Base-by-base conservation (phyloP, 53 echinoderm and acorn worm genomes). In the Holothuria leucospilota region DNA sequence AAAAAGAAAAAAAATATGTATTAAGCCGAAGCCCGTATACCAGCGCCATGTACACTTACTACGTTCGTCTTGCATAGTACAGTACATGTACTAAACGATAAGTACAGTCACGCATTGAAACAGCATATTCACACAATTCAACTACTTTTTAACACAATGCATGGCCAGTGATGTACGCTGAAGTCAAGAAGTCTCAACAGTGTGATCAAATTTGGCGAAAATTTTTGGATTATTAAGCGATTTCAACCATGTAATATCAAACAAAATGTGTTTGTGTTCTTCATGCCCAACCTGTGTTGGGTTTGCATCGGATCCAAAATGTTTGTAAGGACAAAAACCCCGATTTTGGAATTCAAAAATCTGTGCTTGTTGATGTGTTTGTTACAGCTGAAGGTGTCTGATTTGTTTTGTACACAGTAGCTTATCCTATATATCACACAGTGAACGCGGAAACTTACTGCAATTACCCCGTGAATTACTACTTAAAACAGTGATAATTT, bases 131-230 rank as follows among this genome's bases (percentile, higher is more conserved):
- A 46, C 8, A 11, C 46, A 4, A 46, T 5, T 4, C 8, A 8
- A 56, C 56, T 4, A 18, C 1, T 56, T 13, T 3, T 56, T 56
- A 56, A 56, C 56, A 56, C 56, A 56, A 56, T 56, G 56, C 56
- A 56, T 56, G 56, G 56, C 8, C 49, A 75, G 46, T 75, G 75
- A 75, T 75, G 75, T 51, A 75, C 52, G 75, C 75, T 52, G 46
- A 75, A 75, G 75, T 75, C 75, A 75, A 75, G 75, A 75, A 75
- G 75, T 75, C 75, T 52, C 27, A 52, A 42, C 23, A 75, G 51
- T 51, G 75, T 49, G 75, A 75, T 23, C 75, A 27, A 51, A 52
- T 75, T 29, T 53, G 52, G 13, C 51, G 51, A 18, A 38, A 21
- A 13, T 75, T 75, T 75, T 46, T 26, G 75, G 75, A 75, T 75